Evolutionary conservation across 2,888 invertebrate genomes (phyloP), one percentile per base, ranked within the genome.

Genomic region (Drosophila formosana): DNA sequence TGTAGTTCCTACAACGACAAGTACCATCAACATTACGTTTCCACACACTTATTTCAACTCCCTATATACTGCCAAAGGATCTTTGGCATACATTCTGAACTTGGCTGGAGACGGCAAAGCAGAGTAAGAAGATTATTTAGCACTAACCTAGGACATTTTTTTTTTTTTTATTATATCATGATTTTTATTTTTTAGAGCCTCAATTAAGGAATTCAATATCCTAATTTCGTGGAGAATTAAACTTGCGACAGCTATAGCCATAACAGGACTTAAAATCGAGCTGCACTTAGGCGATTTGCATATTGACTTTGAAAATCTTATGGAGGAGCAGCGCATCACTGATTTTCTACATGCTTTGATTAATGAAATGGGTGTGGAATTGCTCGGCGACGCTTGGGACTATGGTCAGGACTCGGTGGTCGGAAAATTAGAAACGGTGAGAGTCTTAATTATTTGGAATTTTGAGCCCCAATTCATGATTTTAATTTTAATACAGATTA

Each of bases 41-140:
- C 91, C 90, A 6, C 30, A 82, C 23, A 89, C 90, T 3, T 74
- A 66, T 13, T 66, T 90, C 0, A 75, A 88, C 43, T 80, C 92
- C 0, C 32, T 82, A 4, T 91, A 91, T 52, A 90, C 89, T 0
- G 91, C 91, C 0, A 87, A 89, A 32, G 91, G 91, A 9, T 91
- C 91, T 0, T 26, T 91, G 30, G 91, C 82, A 0, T 82, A 89
- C 62, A 78, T 91, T 43, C 13, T 91, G 0, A 90, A 90, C 67
- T 61, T 91, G 25, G 80, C 89, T 3, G 91, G 92, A 11, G 82
- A 91, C 56, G 92, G 88, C 8, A 75, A 78, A 49, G 84, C 86
- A 6, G 80, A 82, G 92, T 91, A 73, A 79, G 90, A 11, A 8
- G 3, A 18, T 11, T 37, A 13, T 46, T 37, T 26, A 13, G n/a